Base-by-base conservation (phyloP, 2,113 vertebrate species). In the Chaetorhynchus papuensis region DNA sequence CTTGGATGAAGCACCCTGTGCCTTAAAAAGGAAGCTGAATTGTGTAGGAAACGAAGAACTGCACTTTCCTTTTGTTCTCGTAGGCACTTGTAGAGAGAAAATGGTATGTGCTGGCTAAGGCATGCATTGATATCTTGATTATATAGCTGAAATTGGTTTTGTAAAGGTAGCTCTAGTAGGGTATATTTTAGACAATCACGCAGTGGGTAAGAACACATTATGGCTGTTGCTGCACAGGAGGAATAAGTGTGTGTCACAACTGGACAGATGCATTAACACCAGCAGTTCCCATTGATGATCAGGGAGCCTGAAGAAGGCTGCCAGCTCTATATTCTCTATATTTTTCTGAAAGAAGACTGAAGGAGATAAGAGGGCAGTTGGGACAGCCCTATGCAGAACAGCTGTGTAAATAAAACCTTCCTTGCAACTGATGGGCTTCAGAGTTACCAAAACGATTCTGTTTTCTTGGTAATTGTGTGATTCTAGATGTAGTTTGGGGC, bases 21-120 rank as follows among this genome's bases (percentile, higher is more conserved):
- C 45, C 79, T 94, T 84, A 60, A 81, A 94, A 90, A 81, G 71
- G 79, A 92, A 89, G 21, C 14, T 90, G 71, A 60, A 88, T 92
- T 88, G 37, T 21, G 28, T 45, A 90, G 71, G 63, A 70, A 56
- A 72, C 63, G 6, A 70, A 57, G 41, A 91, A 57, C 57, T 49
- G 57, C 84, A 63, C 33, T 89, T 91, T 84, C n/a, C 72, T 84
- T 82, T 89, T 94, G 70, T 89, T 90, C 53, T 57, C 3, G 0
- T 52, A 84, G 37, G 41, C 16, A 10, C 88, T 61, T 79, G 18
- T 18, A 65, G 53, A 76, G 59, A 74, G 17, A 22, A 89, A 78
- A 82, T 70, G 52, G 27, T 44, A 44, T 33, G 31, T 69, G 59
- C 42, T 64, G 70, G 24, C 52, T 41, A 52, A 37, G 49, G 35